These are phyloP conservation scores for Podabrus alpinus DNA, from an alignment of 2,888 invertebrate species.

Conservation along the genomic window DNA sequence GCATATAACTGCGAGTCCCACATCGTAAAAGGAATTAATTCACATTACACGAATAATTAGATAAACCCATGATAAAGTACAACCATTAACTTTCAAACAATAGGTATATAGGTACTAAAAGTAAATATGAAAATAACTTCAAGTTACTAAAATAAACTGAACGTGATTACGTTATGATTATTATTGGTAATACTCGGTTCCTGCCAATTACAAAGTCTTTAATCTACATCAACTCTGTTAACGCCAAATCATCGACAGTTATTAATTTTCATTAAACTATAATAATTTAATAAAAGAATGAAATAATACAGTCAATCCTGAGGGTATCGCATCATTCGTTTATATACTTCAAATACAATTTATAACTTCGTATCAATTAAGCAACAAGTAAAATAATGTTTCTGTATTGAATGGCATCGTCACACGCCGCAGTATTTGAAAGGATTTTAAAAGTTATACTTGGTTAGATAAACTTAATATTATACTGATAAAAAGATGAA, in stretches of 20 bases:
- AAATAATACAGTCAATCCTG: not conserved
- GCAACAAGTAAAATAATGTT: not conserved
- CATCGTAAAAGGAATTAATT: not conserved
- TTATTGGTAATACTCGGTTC: not conserved
- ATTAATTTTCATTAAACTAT: not conserved
- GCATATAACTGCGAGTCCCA: not conserved
- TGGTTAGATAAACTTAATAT: not conserved
- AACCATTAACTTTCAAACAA: not conserved
- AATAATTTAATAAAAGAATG: not conserved
- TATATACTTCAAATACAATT: not conserved
- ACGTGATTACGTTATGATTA: not conserved
- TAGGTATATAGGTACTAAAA: not conserved
- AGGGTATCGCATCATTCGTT: not conserved
- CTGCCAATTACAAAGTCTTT: not conserved
- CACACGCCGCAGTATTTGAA: not conserved
- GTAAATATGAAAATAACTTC: not conserved
- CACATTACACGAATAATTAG: not conserved
- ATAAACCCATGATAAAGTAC: not conserved
- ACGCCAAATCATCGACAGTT: not conserved
- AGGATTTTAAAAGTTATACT: not conserved
- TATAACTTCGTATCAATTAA: not conserved
- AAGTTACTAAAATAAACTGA: not conserved
- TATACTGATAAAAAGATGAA: not conserved
- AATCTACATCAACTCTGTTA: not conserved
- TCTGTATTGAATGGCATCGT: not conserved